Base-by-base conservation (phyloP, 2,113 vertebrate genomes). In the Vulpes lagopus region DNA sequence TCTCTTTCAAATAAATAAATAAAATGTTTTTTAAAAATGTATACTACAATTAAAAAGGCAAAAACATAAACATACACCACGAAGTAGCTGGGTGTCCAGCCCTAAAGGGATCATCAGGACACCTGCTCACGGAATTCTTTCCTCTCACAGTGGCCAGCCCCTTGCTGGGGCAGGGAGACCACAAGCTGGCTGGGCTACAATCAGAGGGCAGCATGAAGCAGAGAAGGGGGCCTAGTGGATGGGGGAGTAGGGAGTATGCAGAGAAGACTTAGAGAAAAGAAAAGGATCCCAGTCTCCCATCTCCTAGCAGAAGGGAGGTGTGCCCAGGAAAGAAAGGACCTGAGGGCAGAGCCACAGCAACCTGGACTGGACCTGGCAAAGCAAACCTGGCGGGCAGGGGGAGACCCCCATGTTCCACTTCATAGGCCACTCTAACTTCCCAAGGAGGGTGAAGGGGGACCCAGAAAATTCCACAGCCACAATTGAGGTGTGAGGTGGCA, bases 131-230 rank as follows among this genome's bases (percentile, higher is more conserved):
- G 11, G 30, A 0, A 11, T 11, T 51, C 43, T 16, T 51, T 4
- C 3, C 20, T 22, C 35, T 55, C 25, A 27, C 12, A 38, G 57
- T 17, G 65, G 38, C 11, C 55, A 73, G 74, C 27, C 27, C 60
- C 65, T 49, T 3, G 30, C 57, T 23, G 51, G 55, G 15, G 17
- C 19, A 71, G 15, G 15, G 27, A 73, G 64, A 16, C 14, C 59
- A 11, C 2, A 3, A 15, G 49, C 17, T 17, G 11, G 32, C 17
- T 12, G 9, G 9, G 1, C 3, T 7, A 9, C 3, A 11, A 25
- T 73, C 43, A 57, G 27, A 57, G 17, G 15, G 74, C 17, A 17
- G 35, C 55, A 27, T 35, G 53, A 86, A 1, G 11, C 20, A 86
- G 22, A 80, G 43, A 55, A 67, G 38, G 14, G 32, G 7, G 17